phyloP scores from a whole-genome alignment of 1,140 invertebrate species.

The Saccostrea cuccullata region DNA sequence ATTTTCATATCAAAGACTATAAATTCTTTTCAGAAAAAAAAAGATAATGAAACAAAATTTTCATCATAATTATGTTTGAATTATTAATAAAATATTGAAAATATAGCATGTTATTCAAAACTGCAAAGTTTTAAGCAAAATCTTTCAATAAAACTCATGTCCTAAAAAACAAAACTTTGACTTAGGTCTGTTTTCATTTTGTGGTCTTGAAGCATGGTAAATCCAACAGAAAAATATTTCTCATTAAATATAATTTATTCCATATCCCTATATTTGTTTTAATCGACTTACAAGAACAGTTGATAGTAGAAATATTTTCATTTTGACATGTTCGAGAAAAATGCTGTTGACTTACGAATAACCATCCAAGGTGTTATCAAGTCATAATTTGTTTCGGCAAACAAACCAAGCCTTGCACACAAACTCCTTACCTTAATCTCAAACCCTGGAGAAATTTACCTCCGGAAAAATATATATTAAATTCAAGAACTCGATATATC shows the following conservation, averaged over 20 bases:
- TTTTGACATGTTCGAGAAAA: neutral
- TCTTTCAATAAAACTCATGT: too few relatives aligned
- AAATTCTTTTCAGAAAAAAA: neutral
- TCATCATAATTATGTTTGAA: neutral
- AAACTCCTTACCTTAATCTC: neutral
- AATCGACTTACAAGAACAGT: too few relatives aligned
- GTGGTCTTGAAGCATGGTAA: neutral
- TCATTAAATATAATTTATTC: neutral
- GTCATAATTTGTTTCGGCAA: neutral
- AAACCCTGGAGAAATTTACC: neutral
- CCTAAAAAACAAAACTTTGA: too few relatives aligned
- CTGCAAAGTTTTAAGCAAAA: neutral
- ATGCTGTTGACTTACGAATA: neutral
- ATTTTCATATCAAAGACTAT: too few relatives aligned
- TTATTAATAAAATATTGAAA: neutral
- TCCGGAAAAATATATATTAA: conserved; percentile 12
- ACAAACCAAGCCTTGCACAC: neutral
- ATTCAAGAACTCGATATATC: conserved; percentile 6
- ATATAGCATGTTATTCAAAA: neutral
- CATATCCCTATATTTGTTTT: neutral
- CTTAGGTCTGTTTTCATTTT: too few relatives aligned
- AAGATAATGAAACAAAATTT: neutral
- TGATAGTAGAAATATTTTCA: neutral
- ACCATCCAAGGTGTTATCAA: neutral
- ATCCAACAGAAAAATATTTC: neutral